Evolutionary conservation across 1,140 invertebrate genomes (phyloP), one percentile per base, ranked within the genome.

Genomic region (Lethocerus indicus): DNA sequence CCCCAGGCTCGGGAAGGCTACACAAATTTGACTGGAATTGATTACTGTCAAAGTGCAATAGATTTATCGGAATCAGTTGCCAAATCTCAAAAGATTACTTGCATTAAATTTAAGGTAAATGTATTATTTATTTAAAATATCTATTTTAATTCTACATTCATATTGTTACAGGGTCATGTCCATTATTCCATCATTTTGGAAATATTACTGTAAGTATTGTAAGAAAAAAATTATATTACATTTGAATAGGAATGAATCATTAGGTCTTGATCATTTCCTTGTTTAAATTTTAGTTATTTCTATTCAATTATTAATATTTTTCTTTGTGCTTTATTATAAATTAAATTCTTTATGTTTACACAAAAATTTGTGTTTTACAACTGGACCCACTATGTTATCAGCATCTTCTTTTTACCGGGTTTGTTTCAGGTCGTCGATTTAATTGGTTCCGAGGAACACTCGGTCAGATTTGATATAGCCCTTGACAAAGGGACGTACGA

Each of bases 401-500:
- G n/a, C n/a, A n/a, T n/a, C n/a, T n/a, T n/a, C n/a, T n/a, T n/a
- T n/a, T n/a, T n/a, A n/a, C n/a, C n/a, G n/a, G n/a, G n/a, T n/a
- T 32, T 9, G 9, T 9, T 27, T 41, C 53, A 18, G 28, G 45
- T 48, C 42, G 27, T 53, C 13, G 41, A 54, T 53, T 27, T 55
- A 28, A 49, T 26, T 28, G 41, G 56, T 40, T 49, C 58, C 23
- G 50, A 68, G 18, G 37, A 56, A 7, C 49, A 60, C 9, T 16
- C 50, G 56, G 66, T 44, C 5, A 65, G 66, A 48, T 87, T 75
- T 58, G 71, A 75, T 57, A 57, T 88, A 13, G 67, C 78, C 0
- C 73, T 91, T 44, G 89, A 94, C 63, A 94, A 95, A 68, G 90
- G 92, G 0, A 95, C 91, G 0, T 95, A 90, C 63, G 89, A 94